Evolutionary conservation across 1,140 invertebrate species (phyloP).

Genomic region (Magallana angulata): DNA sequence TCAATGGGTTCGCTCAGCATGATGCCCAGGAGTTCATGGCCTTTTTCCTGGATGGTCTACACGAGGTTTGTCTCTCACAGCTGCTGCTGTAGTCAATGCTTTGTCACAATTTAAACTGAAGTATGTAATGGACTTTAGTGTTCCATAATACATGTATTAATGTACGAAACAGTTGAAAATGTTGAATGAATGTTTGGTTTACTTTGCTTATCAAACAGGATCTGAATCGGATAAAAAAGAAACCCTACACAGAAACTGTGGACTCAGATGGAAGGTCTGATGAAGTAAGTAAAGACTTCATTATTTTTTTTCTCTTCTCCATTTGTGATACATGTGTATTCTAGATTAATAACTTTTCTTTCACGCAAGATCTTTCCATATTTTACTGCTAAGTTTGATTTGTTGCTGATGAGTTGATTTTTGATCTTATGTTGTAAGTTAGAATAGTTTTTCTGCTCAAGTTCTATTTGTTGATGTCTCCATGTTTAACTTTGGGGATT

Average conservation of each 20-base stretch:
- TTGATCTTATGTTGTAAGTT: too few species aligned
- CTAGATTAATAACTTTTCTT: too few species aligned
- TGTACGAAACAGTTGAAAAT: too few species aligned
- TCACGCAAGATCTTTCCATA: too few species aligned
- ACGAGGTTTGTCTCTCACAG: conserved; percentile 78
- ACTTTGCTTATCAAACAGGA: conserved; percentile 76
- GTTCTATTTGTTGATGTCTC: background rate
- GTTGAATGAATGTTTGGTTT: background rate
- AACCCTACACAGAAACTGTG: conserved; percentile 83
- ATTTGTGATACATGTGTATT: too few species aligned
- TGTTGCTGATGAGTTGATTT: too few species aligned
- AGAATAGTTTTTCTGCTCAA: background rate
- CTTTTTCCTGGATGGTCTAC: conserved; percentile 82
- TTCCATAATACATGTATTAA: too few species aligned
- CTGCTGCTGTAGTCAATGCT: background rate
- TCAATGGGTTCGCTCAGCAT: conserved; percentile 82
- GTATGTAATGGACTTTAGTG: too few species aligned
- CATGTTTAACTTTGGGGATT: background rate
- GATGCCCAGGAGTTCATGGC: conserved; percentile 84
- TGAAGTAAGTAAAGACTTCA: conserved; percentile 71
- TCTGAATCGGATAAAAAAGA: conserved; percentile 83
- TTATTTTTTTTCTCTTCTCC: too few species aligned
- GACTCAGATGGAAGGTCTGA: conserved; percentile 82
- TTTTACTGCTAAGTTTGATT: too few species aligned
- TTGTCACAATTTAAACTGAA: background rate